These are phyloP conservation scores for Xiphias gladius DNA, from an alignment of 2,113 vertebrate genomes.

Conservation along the genomic window DNA sequence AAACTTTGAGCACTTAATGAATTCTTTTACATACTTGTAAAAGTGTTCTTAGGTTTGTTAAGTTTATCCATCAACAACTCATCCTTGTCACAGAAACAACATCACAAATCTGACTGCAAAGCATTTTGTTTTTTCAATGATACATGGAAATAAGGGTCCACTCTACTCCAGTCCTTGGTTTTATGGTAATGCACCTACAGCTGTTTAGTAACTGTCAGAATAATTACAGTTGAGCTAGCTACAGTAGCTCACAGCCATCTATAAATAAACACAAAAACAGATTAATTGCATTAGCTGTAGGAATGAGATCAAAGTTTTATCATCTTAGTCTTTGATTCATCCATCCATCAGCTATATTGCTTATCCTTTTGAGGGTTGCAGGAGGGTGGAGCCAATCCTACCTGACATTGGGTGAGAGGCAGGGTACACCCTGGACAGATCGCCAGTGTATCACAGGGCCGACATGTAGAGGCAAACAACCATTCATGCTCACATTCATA, in stretches of 20 bases:
- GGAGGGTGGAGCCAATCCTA: no score
- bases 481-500: no score
- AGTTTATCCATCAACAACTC: neutral
- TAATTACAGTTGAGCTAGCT: neutral
- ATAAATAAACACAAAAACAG: neutral
- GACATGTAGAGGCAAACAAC: no score
- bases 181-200: neutral
- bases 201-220: neutral
- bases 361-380: no score
- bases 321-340: no score
- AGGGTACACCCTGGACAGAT: no score
- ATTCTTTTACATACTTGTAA: neutral
- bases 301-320: neutral
- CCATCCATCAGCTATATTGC: no score
- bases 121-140: no score
- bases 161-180: neutral
- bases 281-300: neutral
- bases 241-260: no score
- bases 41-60: neutral
- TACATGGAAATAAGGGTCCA: neutral
- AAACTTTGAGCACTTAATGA: constrained; percentile 26
- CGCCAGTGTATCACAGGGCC: no score
- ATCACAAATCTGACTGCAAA: neutral
- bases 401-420: no score
- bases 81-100: neutral